phyloP scores from a whole-genome alignment of 37 sponge, comb jelly and placozoan genomes.

The Aplysina aerophoba region DNA sequence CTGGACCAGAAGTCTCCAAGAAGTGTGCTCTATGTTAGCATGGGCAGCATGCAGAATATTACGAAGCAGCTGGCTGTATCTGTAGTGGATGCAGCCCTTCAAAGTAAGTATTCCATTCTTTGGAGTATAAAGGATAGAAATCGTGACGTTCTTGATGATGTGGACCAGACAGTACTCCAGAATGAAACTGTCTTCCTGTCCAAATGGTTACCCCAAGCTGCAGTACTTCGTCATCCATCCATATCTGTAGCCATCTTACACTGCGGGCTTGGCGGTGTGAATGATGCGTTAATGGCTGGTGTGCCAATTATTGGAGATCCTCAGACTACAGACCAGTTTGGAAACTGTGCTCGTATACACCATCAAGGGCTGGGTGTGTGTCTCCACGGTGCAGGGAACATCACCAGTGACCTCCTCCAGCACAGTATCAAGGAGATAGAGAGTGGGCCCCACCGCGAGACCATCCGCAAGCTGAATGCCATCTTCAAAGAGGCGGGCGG shows the following conservation, averaged over 20 bases:
- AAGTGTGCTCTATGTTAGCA: conserved; percentile 41
- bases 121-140: conserved; percentile 19
- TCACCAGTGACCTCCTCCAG: background rate
- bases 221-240: conserved; percentile 31
- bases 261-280: conserved; percentile 43
- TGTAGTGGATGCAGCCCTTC: background rate
- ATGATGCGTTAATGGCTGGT: conserved; percentile 34
- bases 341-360: conserved; percentile 14
- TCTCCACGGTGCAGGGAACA: background rate
- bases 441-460: background rate
- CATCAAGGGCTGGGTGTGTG: conserved; percentile 29
- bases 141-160: background rate
- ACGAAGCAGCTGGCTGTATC: background rate
- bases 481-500: conserved; percentile 21
- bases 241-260: conserved; percentile 34
- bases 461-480: background rate
- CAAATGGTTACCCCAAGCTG: conserved; percentile 38
- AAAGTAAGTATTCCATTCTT: conserved; percentile 10
- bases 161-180: background rate
- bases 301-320: conserved; percentile 41
- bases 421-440: background rate
- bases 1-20: conserved; percentile 9
- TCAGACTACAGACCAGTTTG: conserved; percentile 6
- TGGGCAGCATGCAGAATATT: conserved; percentile 20
- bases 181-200: background rate